Percentiles rank a stretch among this genome's conserved stretches.
phyloP scores from a whole-genome alignment of 23 tunicate species.

The Aplidium turbinatum region DNA sequence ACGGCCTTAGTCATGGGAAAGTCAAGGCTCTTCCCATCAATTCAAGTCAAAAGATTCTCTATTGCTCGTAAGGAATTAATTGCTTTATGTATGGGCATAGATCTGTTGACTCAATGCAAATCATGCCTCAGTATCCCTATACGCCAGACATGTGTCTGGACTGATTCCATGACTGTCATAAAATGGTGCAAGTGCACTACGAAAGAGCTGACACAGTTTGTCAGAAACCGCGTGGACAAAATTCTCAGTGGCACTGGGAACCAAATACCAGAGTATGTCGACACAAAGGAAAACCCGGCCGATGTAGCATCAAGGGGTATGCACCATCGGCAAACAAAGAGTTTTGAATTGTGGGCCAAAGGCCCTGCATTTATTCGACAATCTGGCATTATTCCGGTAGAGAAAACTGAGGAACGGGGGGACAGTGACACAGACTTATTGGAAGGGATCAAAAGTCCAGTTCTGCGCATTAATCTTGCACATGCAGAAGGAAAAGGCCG shows the following conservation, averaged over 20 bases:
- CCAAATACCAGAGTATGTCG: not conserved
- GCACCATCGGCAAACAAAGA: not conserved
- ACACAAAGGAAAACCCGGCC: slow-evolving; percentile 9
- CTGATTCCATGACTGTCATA: slow-evolving; percentile 12
- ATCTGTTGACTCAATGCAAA: slow-evolving; percentile 3
- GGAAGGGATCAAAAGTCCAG: not conserved
- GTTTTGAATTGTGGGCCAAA: not conserved
- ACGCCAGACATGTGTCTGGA: not conserved
- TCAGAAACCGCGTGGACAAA: slow-evolving; percentile 14
- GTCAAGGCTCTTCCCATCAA: not conserved
- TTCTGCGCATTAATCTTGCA: not conserved
- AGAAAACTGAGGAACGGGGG: not conserved
- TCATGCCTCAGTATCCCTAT: slow-evolving; percentile 1
- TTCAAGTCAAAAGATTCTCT: slow-evolving; percentile 17
- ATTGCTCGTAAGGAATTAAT: slow-evolving; percentile 9
- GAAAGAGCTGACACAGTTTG: slow-evolving; percentile 9
- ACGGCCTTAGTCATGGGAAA: not conserved
- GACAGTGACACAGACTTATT: not conserved
- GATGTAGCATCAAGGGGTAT: slow-evolving; percentile 18
- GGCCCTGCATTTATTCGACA: slow-evolving; percentile 6
- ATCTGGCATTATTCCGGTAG: not conserved
- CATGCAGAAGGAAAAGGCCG: not conserved
- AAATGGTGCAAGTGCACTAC: slow-evolving; percentile 17
- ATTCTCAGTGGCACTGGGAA: not conserved
- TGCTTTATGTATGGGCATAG: slow-evolving; percentile 14